Evolutionary conservation across 2,113 vertebrate genomes (phyloP).

Genomic region (Rhabdornis inornatus): DNA sequence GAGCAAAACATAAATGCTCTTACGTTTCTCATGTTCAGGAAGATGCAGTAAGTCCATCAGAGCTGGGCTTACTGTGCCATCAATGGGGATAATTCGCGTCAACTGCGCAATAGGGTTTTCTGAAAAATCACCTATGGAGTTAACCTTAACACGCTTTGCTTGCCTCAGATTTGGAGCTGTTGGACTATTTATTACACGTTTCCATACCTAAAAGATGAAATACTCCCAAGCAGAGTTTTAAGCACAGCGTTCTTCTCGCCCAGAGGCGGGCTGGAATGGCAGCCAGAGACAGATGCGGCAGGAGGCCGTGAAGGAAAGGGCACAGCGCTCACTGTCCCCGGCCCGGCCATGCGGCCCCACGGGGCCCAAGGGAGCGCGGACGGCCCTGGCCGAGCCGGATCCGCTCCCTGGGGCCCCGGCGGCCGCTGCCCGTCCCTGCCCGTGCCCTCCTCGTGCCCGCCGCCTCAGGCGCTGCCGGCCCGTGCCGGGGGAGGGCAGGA

Average conservation of each 20-base stretch:
- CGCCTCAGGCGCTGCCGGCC: background rate
- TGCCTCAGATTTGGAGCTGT: background rate
- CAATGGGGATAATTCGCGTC: rapidly evolving
- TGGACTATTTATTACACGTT: background rate
- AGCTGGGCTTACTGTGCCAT: rapidly evolving
- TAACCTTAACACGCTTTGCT: rapidly evolving
- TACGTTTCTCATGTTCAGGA: rapidly evolving
- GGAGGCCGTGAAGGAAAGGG: background rate
- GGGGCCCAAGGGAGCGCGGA: background rate
- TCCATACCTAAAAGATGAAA: background rate
- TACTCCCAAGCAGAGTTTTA: background rate
- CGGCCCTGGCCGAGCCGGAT: background rate
- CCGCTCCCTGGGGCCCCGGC: too few relatives aligned
- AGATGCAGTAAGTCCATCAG: background rate
- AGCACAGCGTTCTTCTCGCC: rapidly evolving
- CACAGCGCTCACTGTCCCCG: background rate
- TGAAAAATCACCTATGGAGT: background rate
- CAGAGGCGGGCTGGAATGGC: background rate
- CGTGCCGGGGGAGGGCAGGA: background rate
- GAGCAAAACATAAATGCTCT: background rate
- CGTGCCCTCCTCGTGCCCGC: background rate
- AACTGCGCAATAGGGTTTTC: rapidly evolving
- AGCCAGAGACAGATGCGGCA: rapidly evolving
- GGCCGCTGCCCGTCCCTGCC: background rate
- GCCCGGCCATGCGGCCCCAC: background rate